A percentile compares a stretch with the other conserved stretches of the same genome.
These are phyloP conservation scores for Apogon hyalosoma DNA, from an alignment of 2,797 vertebrate species.

Conservation along the genomic window DNA sequence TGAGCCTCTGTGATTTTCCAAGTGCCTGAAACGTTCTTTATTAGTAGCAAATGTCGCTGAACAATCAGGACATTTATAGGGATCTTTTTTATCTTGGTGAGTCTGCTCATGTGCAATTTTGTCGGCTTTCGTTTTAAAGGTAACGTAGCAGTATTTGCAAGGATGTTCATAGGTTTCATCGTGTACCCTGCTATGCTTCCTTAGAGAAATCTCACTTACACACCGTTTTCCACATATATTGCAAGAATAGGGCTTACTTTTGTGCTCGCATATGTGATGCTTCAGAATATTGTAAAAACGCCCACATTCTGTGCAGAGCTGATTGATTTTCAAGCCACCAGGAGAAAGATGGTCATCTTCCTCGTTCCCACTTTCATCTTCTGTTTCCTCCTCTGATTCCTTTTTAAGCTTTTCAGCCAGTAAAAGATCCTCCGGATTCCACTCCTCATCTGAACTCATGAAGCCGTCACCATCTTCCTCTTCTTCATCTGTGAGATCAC, in stretches of 20 bases:
- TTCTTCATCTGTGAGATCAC: slow-evolving; percentile 23
- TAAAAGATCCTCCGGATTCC: slow-evolving; percentile 19
- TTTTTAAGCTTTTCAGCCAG: slow-evolving; percentile 19
- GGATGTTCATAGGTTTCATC: slow-evolving; percentile 52
- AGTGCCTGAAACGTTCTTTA: slow-evolving; percentile 42
- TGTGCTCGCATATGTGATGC: slow-evolving; percentile 63
- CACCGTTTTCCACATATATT: slow-evolving; percentile 65
- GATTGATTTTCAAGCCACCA: slow-evolving; percentile 21
- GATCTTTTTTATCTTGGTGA: slow-evolving; percentile 35
- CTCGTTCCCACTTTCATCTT: slow-evolving; percentile 7
- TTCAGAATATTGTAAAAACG: slow-evolving; percentile 45
- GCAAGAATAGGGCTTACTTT: slow-evolving; percentile 59
- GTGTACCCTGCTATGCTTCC: slow-evolving; percentile 53
- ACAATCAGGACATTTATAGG: slow-evolving; percentile 69
- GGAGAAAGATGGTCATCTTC: background rate
- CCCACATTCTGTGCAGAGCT: slow-evolving; percentile 67
- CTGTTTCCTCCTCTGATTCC: slow-evolving; percentile 24
- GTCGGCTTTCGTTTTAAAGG: slow-evolving; percentile 59
- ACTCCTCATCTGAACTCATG: slow-evolving; percentile 39
- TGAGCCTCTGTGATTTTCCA: slow-evolving; percentile 45
- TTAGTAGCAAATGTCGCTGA: slow-evolving; percentile 36
- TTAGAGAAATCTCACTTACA: slow-evolving; percentile 29
- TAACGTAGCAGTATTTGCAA: slow-evolving; percentile 64
- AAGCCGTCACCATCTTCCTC: slow-evolving; percentile 1
- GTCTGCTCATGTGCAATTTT: slow-evolving; percentile 65